Base-by-base conservation (phyloP, 2,888 invertebrate species). In the Autographa gamma region DNA sequence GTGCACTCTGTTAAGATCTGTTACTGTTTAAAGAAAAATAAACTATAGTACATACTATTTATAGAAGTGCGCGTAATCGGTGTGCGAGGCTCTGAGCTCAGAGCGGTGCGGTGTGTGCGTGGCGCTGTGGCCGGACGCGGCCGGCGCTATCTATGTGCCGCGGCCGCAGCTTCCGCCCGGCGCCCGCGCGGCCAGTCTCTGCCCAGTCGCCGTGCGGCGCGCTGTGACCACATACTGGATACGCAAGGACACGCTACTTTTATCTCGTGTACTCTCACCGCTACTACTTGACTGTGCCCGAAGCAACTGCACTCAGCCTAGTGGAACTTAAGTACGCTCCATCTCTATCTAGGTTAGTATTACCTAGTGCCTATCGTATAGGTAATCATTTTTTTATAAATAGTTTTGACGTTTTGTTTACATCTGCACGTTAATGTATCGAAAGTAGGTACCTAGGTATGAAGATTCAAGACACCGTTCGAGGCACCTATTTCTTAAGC, bases 131-230 rank as follows among this genome's bases (percentile, higher is more conserved):
- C 32, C 66, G 66, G 60, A 61, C 65, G 71, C 14, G 14, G 43
- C 48, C 38, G 38, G 48, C 58, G 63, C 61, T 74, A 75, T 75
- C 74, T 63, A 69, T 19, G 61, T 18, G 13, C n/a, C 25, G 38
- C 25, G 31, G 59, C 63, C 54, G 25, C 63, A 63, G 69, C 14
- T 2, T 32, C 16, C 14, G 13, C 32, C n/a, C 11, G 25, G n/a
- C 25, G 9, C n/a, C 7, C 54, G 1, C 38, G 19, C 25, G 19
- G 0, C 14, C 43, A 48, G 48, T 48, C n/a, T 1, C n/a, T 16
- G 6, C n/a, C 48, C 19, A 6, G 6, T 18, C 19, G 25, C 25
- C 2, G 25, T 25, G 25, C 25, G 25, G 38, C 18, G 14, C 5
- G 32, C 41, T 41, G 41, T 13, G 41, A 11, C 41, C 0, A 3